These are phyloP conservation scores for Scolopax mira DNA, from an alignment of 2,113 vertebrate species.

Conservation along the genomic window DNA sequence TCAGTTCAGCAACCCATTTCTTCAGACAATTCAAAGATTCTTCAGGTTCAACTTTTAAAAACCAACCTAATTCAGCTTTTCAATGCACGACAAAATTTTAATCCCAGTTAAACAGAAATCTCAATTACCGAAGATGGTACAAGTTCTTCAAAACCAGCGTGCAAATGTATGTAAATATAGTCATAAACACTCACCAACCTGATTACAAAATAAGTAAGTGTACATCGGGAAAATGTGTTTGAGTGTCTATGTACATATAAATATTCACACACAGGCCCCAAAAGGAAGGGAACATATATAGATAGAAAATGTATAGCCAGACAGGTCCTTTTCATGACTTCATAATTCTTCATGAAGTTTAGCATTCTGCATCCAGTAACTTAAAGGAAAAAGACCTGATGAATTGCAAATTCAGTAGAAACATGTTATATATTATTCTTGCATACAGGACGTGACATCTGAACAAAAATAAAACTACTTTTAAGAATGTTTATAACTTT, in stretches of 20 bases:
- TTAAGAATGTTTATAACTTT: not conserved
- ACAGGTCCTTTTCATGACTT: not conserved
- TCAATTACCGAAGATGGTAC: not conserved
- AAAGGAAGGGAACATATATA: not conserved
- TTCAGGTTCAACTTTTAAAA: not conserved
- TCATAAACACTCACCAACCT: accelerated
- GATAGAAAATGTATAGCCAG: not conserved
- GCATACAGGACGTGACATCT: not conserved
- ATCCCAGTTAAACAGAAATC: not conserved
- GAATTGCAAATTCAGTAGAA: not conserved
- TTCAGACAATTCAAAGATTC: not conserved
- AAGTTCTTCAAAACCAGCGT: not conserved
- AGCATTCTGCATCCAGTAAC: not conserved
- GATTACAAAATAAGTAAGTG: not conserved
- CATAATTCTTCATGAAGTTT: not conserved
- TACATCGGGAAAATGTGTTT: not conserved
- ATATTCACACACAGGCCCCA: not conserved
- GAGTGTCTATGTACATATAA: accelerated
- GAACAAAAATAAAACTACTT: not conserved
- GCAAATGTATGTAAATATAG: not conserved
- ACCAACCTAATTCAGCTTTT: not conserved
- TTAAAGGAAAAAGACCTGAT: not conserved
- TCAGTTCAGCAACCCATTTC: not conserved
- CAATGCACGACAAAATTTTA: not conserved
- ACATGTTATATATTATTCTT: not conserved